Evolutionary conservation across 2,113 vertebrate species (phyloP).

Genomic region (Leptobrachium leishanense): DNA sequence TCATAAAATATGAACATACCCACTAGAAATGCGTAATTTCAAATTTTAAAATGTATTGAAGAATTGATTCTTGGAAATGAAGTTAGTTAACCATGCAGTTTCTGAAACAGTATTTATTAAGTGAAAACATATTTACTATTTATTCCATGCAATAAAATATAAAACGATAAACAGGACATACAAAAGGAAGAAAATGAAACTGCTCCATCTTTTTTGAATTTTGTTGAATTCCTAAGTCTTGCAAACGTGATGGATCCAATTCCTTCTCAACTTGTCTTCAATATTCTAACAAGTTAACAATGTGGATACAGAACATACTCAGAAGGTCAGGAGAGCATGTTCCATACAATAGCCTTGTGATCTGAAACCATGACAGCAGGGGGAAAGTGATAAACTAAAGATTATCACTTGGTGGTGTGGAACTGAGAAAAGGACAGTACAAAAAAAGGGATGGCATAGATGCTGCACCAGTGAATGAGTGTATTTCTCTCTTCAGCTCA

Average conservation of each 20-base stretch:
- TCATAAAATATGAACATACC: too few relatives aligned
- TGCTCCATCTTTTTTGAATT: conserved; percentile 56
- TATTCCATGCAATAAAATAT: too few relatives aligned
- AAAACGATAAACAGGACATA: too few relatives aligned
- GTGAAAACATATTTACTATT: too few relatives aligned
- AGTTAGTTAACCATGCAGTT: too few relatives aligned
- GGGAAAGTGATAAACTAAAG: conserved; percentile 79
- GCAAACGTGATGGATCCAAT: conserved; percentile 74
- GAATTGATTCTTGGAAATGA: too few relatives aligned
- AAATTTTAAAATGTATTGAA: too few relatives aligned
- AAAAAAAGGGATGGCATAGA: conserved; percentile 65
- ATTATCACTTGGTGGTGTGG: conserved; percentile 67
- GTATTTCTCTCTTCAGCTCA: conserved; percentile 62
- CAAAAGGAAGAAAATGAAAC: conserved; percentile 41
- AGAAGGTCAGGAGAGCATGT: conserved; percentile 73
- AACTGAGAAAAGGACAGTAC: conserved; percentile 64
- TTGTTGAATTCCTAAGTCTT: conserved; percentile 51
- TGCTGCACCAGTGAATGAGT: conserved; percentile 62
- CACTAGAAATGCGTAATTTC: too few relatives aligned
- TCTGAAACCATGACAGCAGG: conserved; percentile 87
- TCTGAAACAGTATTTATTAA: too few relatives aligned
- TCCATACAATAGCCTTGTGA: conserved; percentile 78
- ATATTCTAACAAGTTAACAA: conserved; percentile 82
- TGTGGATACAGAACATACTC: conserved; percentile 73
- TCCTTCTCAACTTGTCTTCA: conserved; percentile 53